A percentile compares a stretch with the other conserved stretches of the same genome.
These are phyloP conservation scores for Caenorhabditis inopinata DNA, from an alignment of 1,140 invertebrate species.

Conservation along the genomic window DNA sequence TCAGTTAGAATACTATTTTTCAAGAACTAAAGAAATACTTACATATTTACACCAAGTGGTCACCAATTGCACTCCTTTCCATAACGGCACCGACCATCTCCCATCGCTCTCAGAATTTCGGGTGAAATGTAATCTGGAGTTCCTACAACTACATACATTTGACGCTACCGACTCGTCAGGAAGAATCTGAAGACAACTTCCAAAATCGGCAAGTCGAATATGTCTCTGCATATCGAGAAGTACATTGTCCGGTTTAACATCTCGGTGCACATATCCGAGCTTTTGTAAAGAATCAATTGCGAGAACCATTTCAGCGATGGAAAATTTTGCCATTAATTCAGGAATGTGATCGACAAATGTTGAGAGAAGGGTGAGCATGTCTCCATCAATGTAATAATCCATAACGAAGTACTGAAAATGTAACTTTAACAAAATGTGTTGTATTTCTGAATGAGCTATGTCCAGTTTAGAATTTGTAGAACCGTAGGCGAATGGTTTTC, in stretches of 20 bases:
- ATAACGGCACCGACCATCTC: conserved; percentile 93
- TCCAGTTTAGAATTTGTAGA: too few species aligned
- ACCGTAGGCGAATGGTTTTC: too few species aligned
- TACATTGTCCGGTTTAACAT: conserved; percentile 98
- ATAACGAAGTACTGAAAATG: conserved; percentile 88
- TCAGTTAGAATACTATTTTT: too few species aligned
- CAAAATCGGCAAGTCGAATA: conserved; percentile 96
- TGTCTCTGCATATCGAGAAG: conserved; percentile 97
- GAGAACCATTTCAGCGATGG: conserved; percentile 97
- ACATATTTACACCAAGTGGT: conserved; percentile 97
- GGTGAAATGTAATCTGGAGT: conserved; percentile 99
- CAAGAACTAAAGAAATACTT: not conserved
- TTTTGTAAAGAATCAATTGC: conserved; percentile 94
- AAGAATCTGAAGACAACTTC: conserved; percentile 78
- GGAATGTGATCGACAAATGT: conserved; percentile 92
- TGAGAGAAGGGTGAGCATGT: conserved; percentile 90
- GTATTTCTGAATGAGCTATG: too few species aligned
- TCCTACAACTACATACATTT: conserved; percentile 70
- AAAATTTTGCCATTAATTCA: conserved; percentile 97
- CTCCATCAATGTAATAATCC: conserved; percentile 99
- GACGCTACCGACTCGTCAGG: conserved; percentile 74
- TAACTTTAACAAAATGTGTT: not conserved
- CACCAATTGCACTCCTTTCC: conserved; percentile 99
- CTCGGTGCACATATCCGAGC: conserved; percentile 89
- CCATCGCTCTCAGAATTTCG: conserved; percentile 76